Conservation (phyloP, 2,797 vertebrate genomes). For the Pipistrellus nathusii region DNA sequence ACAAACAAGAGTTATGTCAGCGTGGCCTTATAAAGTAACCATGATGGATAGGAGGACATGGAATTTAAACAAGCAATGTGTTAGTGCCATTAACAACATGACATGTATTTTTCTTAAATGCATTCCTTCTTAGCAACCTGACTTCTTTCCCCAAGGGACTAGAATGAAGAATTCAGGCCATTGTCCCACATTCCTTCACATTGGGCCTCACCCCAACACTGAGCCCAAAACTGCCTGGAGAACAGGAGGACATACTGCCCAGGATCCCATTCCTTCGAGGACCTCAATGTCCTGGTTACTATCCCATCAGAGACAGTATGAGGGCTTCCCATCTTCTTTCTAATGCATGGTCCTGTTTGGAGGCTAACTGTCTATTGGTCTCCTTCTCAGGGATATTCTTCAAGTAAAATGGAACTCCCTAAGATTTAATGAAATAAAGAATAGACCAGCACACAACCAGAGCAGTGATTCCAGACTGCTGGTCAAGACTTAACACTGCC, state of each 20-base stretch:
- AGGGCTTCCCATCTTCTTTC: not conserved
- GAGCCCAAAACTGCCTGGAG: not conserved
- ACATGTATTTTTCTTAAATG: not conserved
- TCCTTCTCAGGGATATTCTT: not conserved
- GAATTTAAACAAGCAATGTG: not conserved
- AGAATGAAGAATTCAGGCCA: not conserved
- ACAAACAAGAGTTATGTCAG: not conserved
- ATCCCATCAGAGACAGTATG: not conserved
- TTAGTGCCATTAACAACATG: not conserved
- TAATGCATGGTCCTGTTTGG: not conserved
- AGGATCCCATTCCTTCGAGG: not conserved
- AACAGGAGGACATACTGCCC: not conserved
- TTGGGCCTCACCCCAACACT: not conserved
- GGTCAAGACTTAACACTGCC: not conserved
- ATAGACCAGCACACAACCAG: not conserved
- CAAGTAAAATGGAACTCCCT: not conserved
- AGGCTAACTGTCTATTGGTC: not conserved
- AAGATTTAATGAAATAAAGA: not conserved
- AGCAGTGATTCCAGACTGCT: not conserved
- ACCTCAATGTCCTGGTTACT: not conserved
- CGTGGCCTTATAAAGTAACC: not conserved
- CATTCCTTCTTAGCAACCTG: not conserved
- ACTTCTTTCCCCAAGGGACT: not conserved
- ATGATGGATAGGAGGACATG: not conserved
- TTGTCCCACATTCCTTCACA: not conserved